A percentile compares a stretch with the other conserved stretches of the same genome.
These are phyloP conservation scores for Calypte anna DNA, from an alignment of 2,113 vertebrate genomes.

Conservation along the genomic window DNA sequence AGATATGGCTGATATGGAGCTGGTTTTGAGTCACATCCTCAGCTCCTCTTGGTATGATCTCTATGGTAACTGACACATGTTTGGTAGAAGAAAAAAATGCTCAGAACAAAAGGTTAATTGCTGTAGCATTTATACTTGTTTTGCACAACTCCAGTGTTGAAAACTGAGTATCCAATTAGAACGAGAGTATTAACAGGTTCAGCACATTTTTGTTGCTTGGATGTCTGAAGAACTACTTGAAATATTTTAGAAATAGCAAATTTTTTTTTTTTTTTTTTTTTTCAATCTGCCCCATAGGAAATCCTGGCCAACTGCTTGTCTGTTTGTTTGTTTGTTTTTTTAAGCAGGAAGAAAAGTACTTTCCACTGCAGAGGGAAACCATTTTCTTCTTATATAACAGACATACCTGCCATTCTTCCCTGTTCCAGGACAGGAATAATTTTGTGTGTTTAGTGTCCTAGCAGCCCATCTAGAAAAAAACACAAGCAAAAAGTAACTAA, in stretches of 20 bases:
- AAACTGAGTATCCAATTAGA: constrained; percentile 68
- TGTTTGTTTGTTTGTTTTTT: too few relatives aligned
- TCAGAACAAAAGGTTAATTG: constrained; percentile 77
- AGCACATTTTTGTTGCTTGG: constrained; percentile 56
- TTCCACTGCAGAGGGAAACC: not conserved
- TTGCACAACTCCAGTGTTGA: constrained; percentile 62
- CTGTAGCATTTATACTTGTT: constrained; percentile 63
- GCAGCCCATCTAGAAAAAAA: not conserved
- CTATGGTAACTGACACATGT: constrained; percentile 75
- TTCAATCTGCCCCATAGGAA: not conserved
- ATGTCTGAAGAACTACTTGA: constrained; percentile 42
- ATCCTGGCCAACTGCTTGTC: not conserved
- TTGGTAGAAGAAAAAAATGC: constrained; percentile 51
- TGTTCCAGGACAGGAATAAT: not conserved
- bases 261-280: not conserved
- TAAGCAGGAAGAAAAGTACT: not conserved
- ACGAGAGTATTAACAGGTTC: constrained; percentile 59
- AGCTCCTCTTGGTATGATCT: constrained; percentile 63
- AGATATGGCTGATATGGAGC: constrained; percentile 52
- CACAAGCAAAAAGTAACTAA: not conserved
- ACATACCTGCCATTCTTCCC: not conserved
- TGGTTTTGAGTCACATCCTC: constrained; percentile 58
- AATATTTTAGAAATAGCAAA: not conserved
- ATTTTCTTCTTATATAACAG: not conserved
- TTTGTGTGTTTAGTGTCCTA: not conserved